Percentiles rank a stretch among this genome's conserved stretches.
Conservation (phyloP, 1,140 invertebrate species). For the Zeugodacus cucurbitae region DNA sequence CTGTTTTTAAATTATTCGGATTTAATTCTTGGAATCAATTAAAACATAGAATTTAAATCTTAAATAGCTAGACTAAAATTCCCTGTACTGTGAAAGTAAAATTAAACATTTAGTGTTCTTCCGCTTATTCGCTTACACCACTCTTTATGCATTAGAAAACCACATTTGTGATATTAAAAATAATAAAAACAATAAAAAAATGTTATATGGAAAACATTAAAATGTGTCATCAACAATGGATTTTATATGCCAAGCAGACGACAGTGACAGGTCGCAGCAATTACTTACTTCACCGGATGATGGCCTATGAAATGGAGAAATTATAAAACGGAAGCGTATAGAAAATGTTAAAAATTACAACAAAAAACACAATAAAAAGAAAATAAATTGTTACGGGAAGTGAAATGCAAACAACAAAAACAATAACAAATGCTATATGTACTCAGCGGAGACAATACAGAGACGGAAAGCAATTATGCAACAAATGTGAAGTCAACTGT, state of each 20-base stretch:
- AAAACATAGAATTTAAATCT: too few species aligned
- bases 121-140: not conserved
- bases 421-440: not conserved
- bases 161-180: not conserved
- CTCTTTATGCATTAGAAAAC: not conserved
- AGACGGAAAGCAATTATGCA: slow-evolving; percentile 41
- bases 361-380: slow-evolving; percentile 45
- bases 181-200: not conserved
- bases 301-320: slow-evolving; percentile 21
- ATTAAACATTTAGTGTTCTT: not conserved
- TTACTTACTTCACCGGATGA: slow-evolving; percentile 23
- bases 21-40: too few species aligned
- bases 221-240: slow-evolving; percentile 11
- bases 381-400: not conserved
- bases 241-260: slow-evolving; percentile 29
- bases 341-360: slow-evolving; percentile 46
- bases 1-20: too few species aligned
- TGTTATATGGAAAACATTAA: not conserved
- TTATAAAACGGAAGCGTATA: not conserved
- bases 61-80: too few species aligned
- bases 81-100: not conserved
- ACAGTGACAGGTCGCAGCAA: slow-evolving; percentile 9
- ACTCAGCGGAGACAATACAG: not conserved
- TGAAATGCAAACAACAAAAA: slow-evolving; percentile 34
- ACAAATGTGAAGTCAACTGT: slow-evolving; percentile 37